Percentiles rank a stretch among this genome's conserved stretches.
Evolutionary conservation across 2,113 vertebrate genomes (phyloP).

Genomic region (Microtus richardsoni): DNA sequence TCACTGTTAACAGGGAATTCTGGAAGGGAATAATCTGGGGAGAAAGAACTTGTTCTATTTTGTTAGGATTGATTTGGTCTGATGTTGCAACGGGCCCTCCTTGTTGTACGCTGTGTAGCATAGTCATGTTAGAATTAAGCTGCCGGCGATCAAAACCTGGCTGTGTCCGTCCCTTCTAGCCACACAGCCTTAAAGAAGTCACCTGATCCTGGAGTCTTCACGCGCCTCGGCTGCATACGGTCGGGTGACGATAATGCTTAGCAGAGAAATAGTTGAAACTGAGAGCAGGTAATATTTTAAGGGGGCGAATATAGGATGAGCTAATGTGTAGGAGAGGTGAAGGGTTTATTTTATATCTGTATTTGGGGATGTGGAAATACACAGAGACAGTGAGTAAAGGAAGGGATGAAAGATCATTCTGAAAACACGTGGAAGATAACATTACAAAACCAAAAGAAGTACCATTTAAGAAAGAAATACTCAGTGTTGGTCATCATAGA

Average conservation of each 20-base stretch:
- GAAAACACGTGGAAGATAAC: not conserved
- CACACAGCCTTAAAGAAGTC: not conserved
- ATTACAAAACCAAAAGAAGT: not conserved
- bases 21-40: not conserved
- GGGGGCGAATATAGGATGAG: not conserved
- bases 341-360: not conserved
- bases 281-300: not conserved
- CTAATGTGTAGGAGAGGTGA: not conserved
- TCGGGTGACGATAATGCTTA: not conserved
- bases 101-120: not conserved
- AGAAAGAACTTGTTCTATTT: constrained; percentile 1
- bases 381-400: not conserved
- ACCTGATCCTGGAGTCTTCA: not conserved
- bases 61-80: not conserved
- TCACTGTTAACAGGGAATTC: not conserved
- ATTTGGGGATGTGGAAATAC: not conserved
- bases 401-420: not conserved
- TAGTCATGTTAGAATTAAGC: not conserved
- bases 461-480: not conserved
- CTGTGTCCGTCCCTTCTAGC: not conserved
- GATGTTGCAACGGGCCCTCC: not conserved
- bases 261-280: not conserved
- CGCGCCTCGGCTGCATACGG: not conserved
- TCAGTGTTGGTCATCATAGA: not conserved
- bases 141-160: not conserved